Evolutionary conservation across 2,888 invertebrate species (phyloP), one percentile per base, ranked within the genome.

Genomic region (Fragum whitleyi): DNA sequence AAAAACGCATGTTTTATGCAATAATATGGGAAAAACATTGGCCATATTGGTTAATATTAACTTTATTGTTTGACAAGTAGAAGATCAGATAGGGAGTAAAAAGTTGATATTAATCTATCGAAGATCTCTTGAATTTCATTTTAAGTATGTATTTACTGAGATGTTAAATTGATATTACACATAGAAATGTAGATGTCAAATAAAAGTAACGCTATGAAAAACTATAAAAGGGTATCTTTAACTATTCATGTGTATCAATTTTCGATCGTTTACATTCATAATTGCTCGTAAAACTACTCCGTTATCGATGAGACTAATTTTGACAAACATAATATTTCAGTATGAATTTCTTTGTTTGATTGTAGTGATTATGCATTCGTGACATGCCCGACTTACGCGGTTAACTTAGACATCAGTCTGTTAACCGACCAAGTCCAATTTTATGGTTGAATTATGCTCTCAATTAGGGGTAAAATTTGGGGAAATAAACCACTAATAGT

Each of bases 391-490:
- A 36, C 70, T 32, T 55, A n/a, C 57, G 32, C 70, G 19, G 70
- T 26, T 70, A 70, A 70, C 70, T 51, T 26, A 47, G 51, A 69
- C 51, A 42, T 51, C 51, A 69, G 51, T n/a, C 51, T 1, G 19
- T n/a, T 39, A 51, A 69, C 51, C 69, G 32, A 68, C 62, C 61
- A 67, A 53, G 68, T 26, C 51, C 67, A 74, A 79, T 79, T 79
- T 74, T 70, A 74, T 65, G 51, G 55, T 29, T 70, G 68, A 65
- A 53, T 74, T 32, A 47, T 51, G 42, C 42, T 51, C 26, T 79
- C 62, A 74, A 79, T 70, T 69, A 74, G 16, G 57, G 51, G 62
- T 42, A 73, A 73, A 78, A 78, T 74, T 73, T 79, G 68, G 51
- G 51, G 26, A 47, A 69, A 69, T 32, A 61, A 61, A 61, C 14